phyloP scores from a whole-genome alignment of 2,888 invertebrate species.

The Limnephilus auricula region DNA sequence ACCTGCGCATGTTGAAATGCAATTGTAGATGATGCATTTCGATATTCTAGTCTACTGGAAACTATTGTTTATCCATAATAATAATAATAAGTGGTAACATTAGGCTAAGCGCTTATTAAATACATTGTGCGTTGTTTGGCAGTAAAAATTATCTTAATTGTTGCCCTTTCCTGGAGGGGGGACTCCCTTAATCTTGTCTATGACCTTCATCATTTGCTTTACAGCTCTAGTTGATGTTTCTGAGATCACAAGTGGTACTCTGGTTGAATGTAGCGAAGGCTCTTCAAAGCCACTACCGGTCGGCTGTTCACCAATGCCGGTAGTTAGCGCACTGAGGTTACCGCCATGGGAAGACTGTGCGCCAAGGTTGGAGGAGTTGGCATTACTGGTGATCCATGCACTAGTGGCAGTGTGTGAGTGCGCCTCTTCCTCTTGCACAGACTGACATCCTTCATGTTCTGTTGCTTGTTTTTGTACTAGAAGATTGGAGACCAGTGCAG shows the following conservation, averaged over 20 bases:
- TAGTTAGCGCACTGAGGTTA: neutral
- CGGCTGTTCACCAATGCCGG: neutral
- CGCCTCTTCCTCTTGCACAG: neutral
- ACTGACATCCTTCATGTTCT: neutral
- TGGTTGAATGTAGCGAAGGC: neutral
- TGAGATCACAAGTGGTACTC: neutral
- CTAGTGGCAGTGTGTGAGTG: neutral
- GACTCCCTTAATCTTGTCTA: neutral
- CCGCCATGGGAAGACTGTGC: neutral
- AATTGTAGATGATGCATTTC: neutral
- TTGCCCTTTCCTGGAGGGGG: neutral
- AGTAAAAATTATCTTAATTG: neutral
- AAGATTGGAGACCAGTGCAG: neutral
- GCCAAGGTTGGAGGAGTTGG: neutral
- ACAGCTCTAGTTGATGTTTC: neutral
- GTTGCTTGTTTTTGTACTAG: neutral
- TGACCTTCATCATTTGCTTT: neutral
- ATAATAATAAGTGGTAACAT: neutral
- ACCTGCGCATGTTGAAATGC: neutral
- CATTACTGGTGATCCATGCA: neutral
- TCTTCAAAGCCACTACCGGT: neutral
- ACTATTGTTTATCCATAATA: neutral
- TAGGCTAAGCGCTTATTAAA: neutral
- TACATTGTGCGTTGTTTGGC: neutral
- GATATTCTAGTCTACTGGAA: neutral